Evolutionary conservation across 2,797 vertebrate species (phyloP).

Genomic region (Protosalanx chinensis): DNA sequence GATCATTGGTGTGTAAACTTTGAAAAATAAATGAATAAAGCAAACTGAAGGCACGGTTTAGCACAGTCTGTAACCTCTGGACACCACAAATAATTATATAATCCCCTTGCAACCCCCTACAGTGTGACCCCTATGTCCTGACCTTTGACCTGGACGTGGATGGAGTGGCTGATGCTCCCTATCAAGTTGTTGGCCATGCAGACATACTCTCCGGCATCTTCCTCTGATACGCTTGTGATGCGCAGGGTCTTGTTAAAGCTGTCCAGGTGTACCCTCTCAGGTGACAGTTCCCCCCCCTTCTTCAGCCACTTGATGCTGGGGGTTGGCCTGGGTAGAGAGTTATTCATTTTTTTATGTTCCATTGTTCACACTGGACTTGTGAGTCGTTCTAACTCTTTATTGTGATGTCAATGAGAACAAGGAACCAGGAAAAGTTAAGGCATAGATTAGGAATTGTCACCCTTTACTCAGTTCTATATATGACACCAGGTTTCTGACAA

Average conservation of each 20-base stretch:
- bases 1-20: too few relatives aligned
- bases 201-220: constrained; percentile 90
- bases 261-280: constrained; percentile 81
- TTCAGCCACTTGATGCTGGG: constrained; percentile 95
- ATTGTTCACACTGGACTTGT: too few relatives aligned
- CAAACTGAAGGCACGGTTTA: too few relatives aligned
- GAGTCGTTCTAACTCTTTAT: too few relatives aligned
- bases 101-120: background rate
- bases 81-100: background rate
- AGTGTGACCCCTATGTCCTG: constrained; percentile 43
- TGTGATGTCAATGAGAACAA: too few relatives aligned
- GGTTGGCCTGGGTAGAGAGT: constrained; percentile 63
- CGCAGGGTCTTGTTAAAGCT: constrained; percentile 92
- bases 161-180: constrained; percentile 89
- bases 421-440: too few relatives aligned
- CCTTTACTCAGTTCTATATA: too few relatives aligned
- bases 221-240: constrained; percentile 87
- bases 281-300: constrained; percentile 89
- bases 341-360: too few relatives aligned
- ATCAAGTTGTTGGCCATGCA: constrained; percentile 94
- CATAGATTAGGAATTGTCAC: too few relatives aligned
- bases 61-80: too few relatives aligned
- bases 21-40: too few relatives aligned
- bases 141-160: constrained; percentile 97
- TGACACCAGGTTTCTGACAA: too few relatives aligned